Percentiles rank a stretch among this genome's conserved stretches.
phyloP scores from a whole-genome alignment of 2,888 invertebrate genomes.

The Disparrhopalites patrizii region DNA sequence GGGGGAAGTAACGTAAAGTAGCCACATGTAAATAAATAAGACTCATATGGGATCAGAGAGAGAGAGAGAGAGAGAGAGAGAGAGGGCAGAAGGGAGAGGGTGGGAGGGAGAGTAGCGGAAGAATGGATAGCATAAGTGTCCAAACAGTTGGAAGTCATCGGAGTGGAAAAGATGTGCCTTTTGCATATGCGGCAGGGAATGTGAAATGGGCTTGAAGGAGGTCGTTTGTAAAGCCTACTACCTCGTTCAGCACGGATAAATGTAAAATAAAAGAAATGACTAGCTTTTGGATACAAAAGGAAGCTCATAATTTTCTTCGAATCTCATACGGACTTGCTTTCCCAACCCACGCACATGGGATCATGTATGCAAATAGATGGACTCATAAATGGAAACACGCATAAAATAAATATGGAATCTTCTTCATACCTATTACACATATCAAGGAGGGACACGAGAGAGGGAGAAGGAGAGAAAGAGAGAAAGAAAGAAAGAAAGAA shows the following conservation, averaged over 20 bases:
- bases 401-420: conserved; percentile 26
- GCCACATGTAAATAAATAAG: conserved; percentile 31
- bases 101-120: conserved; percentile 7
- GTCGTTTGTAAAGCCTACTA: conserved; percentile 25
- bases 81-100: neutral
- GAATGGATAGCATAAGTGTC: conserved; percentile 34
- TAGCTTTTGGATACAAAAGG: conserved; percentile 13
- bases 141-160: conserved; percentile 29
- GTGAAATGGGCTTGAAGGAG: conserved; percentile 26
- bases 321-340: conserved; percentile 12
- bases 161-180: conserved; percentile 28
- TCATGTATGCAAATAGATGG: conserved; percentile 29
- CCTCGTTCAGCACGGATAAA: conserved; percentile 25
- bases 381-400: conserved; percentile 28
- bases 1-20: conserved; percentile 22
- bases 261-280: conserved; percentile 26
- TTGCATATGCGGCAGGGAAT: conserved; percentile 28
- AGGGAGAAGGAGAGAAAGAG: neutral
- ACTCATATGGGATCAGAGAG: conserved; percentile 17
- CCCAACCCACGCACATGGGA: conserved; percentile 1
- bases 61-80: neutral
- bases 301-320: conserved; percentile 22
- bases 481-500: no score
- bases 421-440: no score
- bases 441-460: no score